Evolutionary conservation across 2,113 vertebrate genomes (phyloP).

Genomic region (Hylia prasina): DNA sequence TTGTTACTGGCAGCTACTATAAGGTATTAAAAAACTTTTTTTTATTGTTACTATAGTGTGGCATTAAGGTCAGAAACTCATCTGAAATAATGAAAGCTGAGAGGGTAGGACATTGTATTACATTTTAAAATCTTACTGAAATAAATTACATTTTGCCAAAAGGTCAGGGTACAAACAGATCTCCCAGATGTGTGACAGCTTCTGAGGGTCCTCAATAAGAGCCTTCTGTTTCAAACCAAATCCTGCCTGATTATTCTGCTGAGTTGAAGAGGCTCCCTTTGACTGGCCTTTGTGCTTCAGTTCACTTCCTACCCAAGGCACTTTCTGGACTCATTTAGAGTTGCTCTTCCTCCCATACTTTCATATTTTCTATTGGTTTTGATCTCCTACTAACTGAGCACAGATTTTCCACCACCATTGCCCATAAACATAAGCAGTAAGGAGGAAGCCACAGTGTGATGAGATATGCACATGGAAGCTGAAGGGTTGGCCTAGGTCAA

Average conservation of each 20-base stretch:
- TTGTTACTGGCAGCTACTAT: constrained; percentile 37
- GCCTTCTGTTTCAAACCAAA: neutral
- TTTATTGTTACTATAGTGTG: neutral
- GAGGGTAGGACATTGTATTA: neutral
- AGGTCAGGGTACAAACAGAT: neutral
- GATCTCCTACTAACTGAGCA: neutral
- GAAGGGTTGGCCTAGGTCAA: neutral
- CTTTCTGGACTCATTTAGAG: neutral
- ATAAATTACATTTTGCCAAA: neutral
- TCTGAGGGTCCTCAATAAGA: neutral
- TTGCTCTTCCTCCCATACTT: neutral
- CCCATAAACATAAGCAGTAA: neutral
- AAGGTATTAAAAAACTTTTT: constrained; percentile 13
- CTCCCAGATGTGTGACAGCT: accelerated
- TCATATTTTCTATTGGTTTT: neutral
- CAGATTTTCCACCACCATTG: neutral
- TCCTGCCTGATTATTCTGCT: neutral
- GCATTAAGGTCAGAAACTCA: constrained; percentile 12
- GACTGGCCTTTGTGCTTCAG: neutral
- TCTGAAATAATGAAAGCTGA: neutral
- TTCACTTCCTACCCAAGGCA: neutral
- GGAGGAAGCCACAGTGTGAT: neutral
- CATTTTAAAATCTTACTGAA: neutral
- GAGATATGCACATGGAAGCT: neutral
- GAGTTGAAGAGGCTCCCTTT: neutral